Conservation (phyloP, 1,140 invertebrate species). For the Pseudomyrmex flavicornis region DNA sequence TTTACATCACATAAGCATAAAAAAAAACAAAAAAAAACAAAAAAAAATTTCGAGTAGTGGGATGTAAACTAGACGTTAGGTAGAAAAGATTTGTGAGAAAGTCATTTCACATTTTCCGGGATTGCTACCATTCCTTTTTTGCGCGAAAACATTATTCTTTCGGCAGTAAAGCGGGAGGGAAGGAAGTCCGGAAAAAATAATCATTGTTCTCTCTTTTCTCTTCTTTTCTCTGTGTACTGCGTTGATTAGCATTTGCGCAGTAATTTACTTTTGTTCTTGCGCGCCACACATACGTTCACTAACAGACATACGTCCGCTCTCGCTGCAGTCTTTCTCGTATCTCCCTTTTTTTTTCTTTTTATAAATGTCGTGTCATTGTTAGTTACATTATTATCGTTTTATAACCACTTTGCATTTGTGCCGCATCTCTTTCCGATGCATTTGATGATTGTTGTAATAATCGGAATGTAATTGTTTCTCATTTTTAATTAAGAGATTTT, state of each 20-base stretch:
- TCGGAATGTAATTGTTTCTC: neutral
- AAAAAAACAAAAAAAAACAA: too few species aligned
- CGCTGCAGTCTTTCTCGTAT: conserved; percentile 12
- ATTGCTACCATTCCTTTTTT: conserved; percentile 39
- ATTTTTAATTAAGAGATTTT: neutral
- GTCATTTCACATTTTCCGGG: conserved; percentile 39
- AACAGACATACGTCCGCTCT: conserved; percentile 1
- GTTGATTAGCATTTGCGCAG: conserved; percentile 59
- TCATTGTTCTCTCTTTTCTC: conserved; percentile 14
- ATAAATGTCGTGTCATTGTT: conserved; percentile 35
- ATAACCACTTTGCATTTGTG: neutral
- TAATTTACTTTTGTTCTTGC: conserved; percentile 47
- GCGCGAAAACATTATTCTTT: conserved; percentile 48
- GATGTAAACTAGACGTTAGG: conserved; percentile 23
- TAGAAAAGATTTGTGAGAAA: conserved; percentile 32
- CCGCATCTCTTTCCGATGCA: neutral
- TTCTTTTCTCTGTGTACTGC: conserved; percentile 4
- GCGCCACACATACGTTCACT: conserved; percentile 22
- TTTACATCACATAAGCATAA: neutral
- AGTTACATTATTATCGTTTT: conserved; percentile 45
- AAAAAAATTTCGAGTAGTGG: conserved; percentile 6
- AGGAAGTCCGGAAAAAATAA: conserved; percentile 31
- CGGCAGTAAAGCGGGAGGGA: neutral
- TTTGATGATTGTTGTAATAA: neutral
- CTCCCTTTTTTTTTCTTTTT: neutral